Evolutionary conservation across 2,888 invertebrate species (phyloP).

Genomic region (Scaptomyza caliginosa): DNA sequence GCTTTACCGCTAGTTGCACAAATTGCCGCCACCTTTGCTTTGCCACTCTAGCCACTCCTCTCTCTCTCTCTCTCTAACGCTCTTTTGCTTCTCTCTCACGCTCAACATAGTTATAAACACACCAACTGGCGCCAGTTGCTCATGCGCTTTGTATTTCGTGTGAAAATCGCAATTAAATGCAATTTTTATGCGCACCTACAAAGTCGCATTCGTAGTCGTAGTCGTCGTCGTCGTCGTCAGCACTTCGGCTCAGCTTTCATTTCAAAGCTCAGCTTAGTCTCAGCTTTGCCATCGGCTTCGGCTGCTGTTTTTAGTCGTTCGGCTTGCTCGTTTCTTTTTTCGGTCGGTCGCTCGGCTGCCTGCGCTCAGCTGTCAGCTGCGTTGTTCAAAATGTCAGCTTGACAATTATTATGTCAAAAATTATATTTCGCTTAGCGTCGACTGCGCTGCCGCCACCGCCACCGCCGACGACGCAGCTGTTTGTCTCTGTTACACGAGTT

Average conservation of each 20-base stretch:
- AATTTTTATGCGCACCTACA: constrained; percentile 78
- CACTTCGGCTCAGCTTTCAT: constrained; percentile 63
- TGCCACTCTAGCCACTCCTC: neutral
- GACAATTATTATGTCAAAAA: constrained; percentile 82
- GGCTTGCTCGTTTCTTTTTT: constrained; percentile 4
- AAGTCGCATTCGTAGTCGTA: constrained; percentile 17
- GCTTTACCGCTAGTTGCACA: constrained; percentile 79
- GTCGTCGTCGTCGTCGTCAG: constrained; percentile 2
- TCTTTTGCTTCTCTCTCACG: neutral
- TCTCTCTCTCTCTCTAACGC: neutral
- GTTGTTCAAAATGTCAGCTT: constrained; percentile 81
- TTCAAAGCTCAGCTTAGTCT: constrained; percentile 32
- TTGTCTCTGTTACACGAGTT: constrained; percentile 76
- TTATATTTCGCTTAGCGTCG: constrained; percentile 58
- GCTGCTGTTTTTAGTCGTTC: constrained; percentile 1
- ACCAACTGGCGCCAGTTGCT: constrained; percentile 63
- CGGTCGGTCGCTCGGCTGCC: constrained; percentile 27
- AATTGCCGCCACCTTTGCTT: constrained; percentile 55
- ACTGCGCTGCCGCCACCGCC: constrained; percentile 54
- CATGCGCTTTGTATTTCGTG: constrained; percentile 79
- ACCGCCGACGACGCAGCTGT: constrained; percentile 66
- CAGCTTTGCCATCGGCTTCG: constrained; percentile 15
- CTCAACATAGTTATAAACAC: neutral
- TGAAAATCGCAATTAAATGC: constrained; percentile 83
- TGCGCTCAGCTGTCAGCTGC: constrained; percentile 77